Evolutionary conservation across 2,888 invertebrate genomes (phyloP).

Genomic region (Harpalus rufipes): DNA sequence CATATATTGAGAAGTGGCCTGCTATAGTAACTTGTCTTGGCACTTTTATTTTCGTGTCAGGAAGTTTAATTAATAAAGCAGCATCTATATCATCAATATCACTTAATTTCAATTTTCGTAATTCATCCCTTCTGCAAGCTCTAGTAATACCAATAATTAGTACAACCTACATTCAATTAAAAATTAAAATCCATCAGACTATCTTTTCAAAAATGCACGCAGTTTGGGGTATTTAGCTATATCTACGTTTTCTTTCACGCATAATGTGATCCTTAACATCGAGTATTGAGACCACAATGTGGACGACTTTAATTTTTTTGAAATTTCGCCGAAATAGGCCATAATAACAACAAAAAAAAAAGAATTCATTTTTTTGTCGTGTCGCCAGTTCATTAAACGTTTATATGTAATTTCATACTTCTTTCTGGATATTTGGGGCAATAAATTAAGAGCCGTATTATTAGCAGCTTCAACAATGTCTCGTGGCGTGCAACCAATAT

Average conservation of each 20-base stretch:
- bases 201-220: conserved; percentile 31
- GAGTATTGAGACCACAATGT: conserved; percentile 53
- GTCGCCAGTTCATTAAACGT: neutral
- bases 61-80: no score
- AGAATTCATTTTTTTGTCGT: conserved; percentile 3
- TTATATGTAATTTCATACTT: no score
- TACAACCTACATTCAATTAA: no score
- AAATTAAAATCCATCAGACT: no score
- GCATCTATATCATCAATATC: conserved; percentile 33
- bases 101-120: conserved; percentile 32
- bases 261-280: conserved; percentile 54
- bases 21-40: no score
- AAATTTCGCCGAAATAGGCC: neutral
- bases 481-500: no score
- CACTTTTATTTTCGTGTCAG: no score
- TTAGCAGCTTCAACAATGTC: neutral
- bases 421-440: neutral
- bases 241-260: conserved; percentile 22
- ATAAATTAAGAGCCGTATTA: neutral
- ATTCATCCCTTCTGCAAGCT: conserved; percentile 53
- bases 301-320: conserved; percentile 30
- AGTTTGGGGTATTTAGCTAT: neutral
- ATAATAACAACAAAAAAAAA: conserved; percentile 9
- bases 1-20: no score
- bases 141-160: conserved; percentile 48